Evolutionary conservation across 2,113 vertebrate species (phyloP).

Genomic region (Pontoporia blainvillei): DNA sequence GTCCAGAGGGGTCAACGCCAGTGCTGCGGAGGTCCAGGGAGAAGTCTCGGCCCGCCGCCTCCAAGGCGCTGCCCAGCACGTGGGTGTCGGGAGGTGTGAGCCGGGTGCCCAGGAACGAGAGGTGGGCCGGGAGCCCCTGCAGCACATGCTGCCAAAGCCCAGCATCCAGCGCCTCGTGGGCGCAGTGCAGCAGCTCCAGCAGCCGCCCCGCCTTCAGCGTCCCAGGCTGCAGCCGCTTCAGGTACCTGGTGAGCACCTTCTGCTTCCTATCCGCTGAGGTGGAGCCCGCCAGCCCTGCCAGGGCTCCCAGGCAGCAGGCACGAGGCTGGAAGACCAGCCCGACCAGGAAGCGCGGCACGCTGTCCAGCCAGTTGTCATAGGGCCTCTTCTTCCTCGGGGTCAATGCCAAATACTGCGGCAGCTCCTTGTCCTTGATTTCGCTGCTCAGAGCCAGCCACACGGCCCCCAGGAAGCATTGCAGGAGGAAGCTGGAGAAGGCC

Average conservation of each 20-base stretch:
- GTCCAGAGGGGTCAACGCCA: constrained; percentile 83
- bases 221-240: constrained; percentile 79
- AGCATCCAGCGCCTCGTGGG: constrained; percentile 81
- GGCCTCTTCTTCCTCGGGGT: constrained; percentile 84
- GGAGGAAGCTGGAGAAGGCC: constrained; percentile 82
- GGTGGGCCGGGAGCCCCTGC: constrained; percentile 77
- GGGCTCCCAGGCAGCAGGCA: constrained; percentile 41
- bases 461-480: constrained; percentile 89
- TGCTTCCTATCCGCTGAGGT: constrained; percentile 76
- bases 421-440: constrained; percentile 83
- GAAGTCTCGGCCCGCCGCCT: constrained; percentile 77
- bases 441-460: constrained; percentile 83
- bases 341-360: constrained; percentile 84
- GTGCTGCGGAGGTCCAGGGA: constrained; percentile 87
- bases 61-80: constrained; percentile 81
- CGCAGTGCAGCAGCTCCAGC: constrained; percentile 88
- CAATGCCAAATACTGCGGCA: constrained; percentile 81
- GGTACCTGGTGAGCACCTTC: constrained; percentile 78
- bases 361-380: constrained; percentile 86
- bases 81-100: constrained; percentile 85
- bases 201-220: constrained; percentile 81
- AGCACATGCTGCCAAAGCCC: constrained; percentile 80
- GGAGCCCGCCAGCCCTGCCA: constrained; percentile 40
- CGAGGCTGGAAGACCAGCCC: constrained; percentile 86
- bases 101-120: constrained; percentile 85